Evolutionary conservation across 2,113 vertebrate genomes (phyloP), one percentile per base, ranked within the genome.

Genomic region (Porphyrio hochstetteri): DNA sequence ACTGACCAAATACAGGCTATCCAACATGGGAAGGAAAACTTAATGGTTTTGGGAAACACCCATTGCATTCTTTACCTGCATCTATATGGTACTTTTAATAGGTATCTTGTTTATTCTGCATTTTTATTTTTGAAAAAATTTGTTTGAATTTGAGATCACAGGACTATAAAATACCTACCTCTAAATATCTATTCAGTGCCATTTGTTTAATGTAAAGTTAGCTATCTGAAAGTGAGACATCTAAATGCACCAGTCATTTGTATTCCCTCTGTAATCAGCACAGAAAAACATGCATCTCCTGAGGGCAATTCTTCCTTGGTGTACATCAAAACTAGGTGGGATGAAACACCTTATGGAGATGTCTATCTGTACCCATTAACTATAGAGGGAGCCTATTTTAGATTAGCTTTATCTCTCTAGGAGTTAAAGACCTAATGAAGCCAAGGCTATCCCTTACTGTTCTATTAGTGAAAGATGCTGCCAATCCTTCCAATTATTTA

Each of bases 321-420:
- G 33, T 90, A 70, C 72, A 81, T 94, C 88, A 94, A 93, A 91
- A 94, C 83, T 55, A 52, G 86, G 88, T 86, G 86, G 69, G 92
- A 86, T 91, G 64, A 92, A 95, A 92, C 77, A 92, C 29, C 36
- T 19, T 71, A 77, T 93, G 56, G 80, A 95, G 92, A 95, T 95
- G 68, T 75, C 72, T 97, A 84, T 94, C 95, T 93, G 28, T 25
- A 77, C 69, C 59, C 40, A 90, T 92, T 92, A 95, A 86, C 82
- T 91, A 7, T 33, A 81, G 60, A 90, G 35, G 46, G 25, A 94
- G 18, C 17, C 60, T 81, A 36, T 56, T 86, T 96, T 75, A 94
- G 52, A 70, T 82, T 70, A 81, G 15, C 88, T 92, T 90, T 92
- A 55, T 93, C 76, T 88, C 3, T 55, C 56, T 84, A 38, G 29